Conservation (phyloP, 1,140 invertebrate genomes). For the Calliphora vicina region DNA sequence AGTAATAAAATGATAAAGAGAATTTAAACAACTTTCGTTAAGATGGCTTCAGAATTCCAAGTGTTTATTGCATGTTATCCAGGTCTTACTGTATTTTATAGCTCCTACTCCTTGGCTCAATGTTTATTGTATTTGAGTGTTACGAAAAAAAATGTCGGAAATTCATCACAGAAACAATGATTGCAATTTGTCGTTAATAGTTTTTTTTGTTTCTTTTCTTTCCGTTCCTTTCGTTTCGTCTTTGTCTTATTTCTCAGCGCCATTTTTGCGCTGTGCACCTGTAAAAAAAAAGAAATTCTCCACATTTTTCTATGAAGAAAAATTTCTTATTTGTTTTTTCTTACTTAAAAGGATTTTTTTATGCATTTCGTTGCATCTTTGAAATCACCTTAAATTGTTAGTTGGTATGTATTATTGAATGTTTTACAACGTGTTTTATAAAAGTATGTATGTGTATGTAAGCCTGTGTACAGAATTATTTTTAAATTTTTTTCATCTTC, state of each 20-base stretch:
- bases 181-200: constrained; percentile 13
- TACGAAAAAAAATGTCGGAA: background rate
- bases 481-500: too few species aligned
- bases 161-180: background rate
- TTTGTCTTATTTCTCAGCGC: background rate
- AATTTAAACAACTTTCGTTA: too few species aligned
- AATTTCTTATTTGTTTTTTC: background rate
- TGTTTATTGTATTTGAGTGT: too few species aligned
- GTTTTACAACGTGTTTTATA: background rate
- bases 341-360: background rate
- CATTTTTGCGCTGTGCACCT: background rate
- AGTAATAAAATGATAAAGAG: too few species aligned
- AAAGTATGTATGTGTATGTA: background rate
- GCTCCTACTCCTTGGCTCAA: too few species aligned
- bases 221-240: background rate
- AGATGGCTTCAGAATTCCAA: too few species aligned
- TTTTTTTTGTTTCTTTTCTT: background rate
- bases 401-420: background rate
- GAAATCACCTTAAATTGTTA: background rate
- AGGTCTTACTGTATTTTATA: too few species aligned
- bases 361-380: background rate
- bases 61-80: too few species aligned
- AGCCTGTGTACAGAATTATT: background rate
- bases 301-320: background rate
- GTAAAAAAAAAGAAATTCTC: background rate